Evolutionary conservation across 64 coral and sea anemone species (phyloP).

Genomic region (Stichodactyla mertensii): DNA sequence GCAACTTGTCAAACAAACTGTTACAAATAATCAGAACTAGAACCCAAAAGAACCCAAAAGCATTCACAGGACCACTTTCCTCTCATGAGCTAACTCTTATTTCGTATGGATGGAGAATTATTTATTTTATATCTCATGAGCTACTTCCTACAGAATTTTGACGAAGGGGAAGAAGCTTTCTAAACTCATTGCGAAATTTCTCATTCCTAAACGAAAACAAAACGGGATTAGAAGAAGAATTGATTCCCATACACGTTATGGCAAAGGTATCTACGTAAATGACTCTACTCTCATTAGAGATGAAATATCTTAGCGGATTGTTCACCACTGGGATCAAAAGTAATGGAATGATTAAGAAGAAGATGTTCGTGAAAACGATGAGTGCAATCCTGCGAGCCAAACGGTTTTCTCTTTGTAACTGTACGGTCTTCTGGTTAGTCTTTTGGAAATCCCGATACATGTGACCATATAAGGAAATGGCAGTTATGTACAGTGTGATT

Average conservation of each 20-base stretch:
- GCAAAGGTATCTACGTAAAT: not conserved
- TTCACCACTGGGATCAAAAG: not conserved
- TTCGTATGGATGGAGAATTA: too few relatives aligned
- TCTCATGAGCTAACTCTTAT: too few relatives aligned
- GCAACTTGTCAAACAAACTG: too few relatives aligned
- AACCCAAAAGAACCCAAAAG: too few relatives aligned
- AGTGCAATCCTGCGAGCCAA: conserved; percentile 3
- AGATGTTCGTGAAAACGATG: not conserved
- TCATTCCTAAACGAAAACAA: not conserved
- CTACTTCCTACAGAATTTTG: too few relatives aligned
- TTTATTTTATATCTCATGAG: too few relatives aligned
- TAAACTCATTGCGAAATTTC: not conserved
- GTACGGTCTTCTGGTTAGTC: not conserved
- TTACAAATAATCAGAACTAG: too few relatives aligned
- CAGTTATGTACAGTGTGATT: not conserved
- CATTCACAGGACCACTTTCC: too few relatives aligned
- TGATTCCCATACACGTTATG: not conserved
- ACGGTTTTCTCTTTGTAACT: not conserved
- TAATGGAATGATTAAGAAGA: not conserved
- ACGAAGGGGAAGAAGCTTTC: not conserved
- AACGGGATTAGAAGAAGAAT: not conserved
- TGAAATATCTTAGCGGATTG: not conserved
- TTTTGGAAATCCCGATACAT: not conserved
- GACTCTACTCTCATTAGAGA: not conserved
- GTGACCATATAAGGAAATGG: not conserved